Evolutionary conservation across 2,797 vertebrate species (phyloP), one percentile per base, ranked within the genome.

Genomic region (Schizopygopsis malacanthus): DNA sequence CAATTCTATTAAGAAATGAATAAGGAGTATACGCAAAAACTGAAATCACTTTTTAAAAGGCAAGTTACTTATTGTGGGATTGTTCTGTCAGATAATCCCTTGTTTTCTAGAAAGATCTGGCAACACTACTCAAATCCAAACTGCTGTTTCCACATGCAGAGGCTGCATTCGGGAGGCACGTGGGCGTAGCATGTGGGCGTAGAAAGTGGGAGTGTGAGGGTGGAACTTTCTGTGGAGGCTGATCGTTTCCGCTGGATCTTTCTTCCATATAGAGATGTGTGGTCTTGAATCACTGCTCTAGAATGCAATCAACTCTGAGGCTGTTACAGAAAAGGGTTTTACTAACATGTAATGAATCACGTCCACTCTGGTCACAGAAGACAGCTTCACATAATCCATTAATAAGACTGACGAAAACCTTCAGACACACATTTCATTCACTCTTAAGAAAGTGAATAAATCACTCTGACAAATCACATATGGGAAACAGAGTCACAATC

Each of bases 181-280:
- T 2, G 2, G 33, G 2, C 84, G 86, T 20, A 54, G n/a, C 59
- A 63, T 43, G 88, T 85, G 83, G 89, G 89, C 8, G 89, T 91
- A 65, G 47, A 65, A 61, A 25, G 87, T 82, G 79, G 84, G 84
- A 61, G 88, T 77, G 75, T 89, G 88, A 75, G 90, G 92, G 91
- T 89, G 92, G 91, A 82, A 28, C 13, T 59, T 90, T 91, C 85
- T 81, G 83, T 70, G 88, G 50, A 81, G 83, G 92, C 89, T 90
- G 90, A 87, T 89, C 82, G 84, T 90, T 89, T 87, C 92, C 86
- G 45, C 85, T 76, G 85, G 73, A 81, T 82, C 61, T 69, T 39
- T 77, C 22, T 81, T 82, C 83, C 88, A 89, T 86, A 81, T 87
- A 45, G 37, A 73, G 82, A 50, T 88, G 76, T 50, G 77, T 72